These are phyloP conservation scores for Pseudopleuronectes americanus DNA, from an alignment of 2,797 vertebrate species.

Conservation along the genomic window DNA sequence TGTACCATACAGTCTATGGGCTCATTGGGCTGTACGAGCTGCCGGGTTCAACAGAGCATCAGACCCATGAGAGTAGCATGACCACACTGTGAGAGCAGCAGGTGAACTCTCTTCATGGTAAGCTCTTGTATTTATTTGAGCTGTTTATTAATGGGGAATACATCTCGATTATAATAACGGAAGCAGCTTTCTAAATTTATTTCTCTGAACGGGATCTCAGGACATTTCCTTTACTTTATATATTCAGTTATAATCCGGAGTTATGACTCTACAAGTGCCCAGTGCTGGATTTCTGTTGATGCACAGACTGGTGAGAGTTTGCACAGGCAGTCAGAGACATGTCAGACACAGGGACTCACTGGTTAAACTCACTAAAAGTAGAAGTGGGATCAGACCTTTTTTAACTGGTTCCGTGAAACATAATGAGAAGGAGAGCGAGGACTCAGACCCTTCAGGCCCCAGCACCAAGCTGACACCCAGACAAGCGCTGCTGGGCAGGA, in stretches of 20 bases:
- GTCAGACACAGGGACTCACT: conserved; percentile 13
- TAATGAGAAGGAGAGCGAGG: conserved; percentile 40
- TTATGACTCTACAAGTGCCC: conserved; percentile 46
- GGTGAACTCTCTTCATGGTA: background rate
- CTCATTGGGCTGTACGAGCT: background rate
- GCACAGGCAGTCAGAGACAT: conserved; percentile 18
- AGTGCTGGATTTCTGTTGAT: conserved; percentile 29
- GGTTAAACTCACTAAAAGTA: conserved; percentile 8
- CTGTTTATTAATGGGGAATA: background rate
- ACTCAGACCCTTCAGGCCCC: conserved; percentile 7
- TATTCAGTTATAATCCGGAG: rapidly evolving
- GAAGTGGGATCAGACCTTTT: conserved; percentile 38
- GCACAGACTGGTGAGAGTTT: conserved; percentile 54
- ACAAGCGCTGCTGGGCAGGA: conserved; percentile 36
- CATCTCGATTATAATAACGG: background rate
- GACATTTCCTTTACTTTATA: background rate
- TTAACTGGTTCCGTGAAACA: conserved; percentile 44
- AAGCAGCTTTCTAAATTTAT: background rate
- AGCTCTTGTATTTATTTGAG: background rate
- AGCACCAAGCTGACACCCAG: conserved; percentile 11
- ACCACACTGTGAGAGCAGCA: background rate
- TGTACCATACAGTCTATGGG: background rate
- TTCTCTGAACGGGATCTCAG: background rate
- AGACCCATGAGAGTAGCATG: no score
- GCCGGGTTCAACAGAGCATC: background rate